Evolutionary conservation across 2,113 vertebrate genomes (phyloP).

Genomic region (Galemys pyrenaicus): DNA sequence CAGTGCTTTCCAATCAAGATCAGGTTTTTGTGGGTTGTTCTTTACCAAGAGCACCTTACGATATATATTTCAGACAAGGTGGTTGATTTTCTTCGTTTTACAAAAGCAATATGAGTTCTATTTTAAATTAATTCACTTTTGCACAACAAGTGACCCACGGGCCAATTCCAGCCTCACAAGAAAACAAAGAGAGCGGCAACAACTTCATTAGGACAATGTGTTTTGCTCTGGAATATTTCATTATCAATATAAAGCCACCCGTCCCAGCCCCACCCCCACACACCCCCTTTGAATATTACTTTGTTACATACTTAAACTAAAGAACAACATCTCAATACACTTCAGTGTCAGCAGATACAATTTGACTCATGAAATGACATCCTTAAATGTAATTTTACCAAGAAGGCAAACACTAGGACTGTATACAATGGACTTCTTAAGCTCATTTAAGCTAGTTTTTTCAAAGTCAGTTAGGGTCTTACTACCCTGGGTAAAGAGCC

Average conservation of each 20-base stretch:
- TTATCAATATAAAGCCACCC: conserved; percentile 76
- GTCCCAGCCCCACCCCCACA: conserved; percentile 61
- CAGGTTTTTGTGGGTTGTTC: conserved; percentile 62
- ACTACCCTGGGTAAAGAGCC: conserved; percentile 67
- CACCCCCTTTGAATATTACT: conserved; percentile 75
- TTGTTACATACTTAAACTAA: conserved; percentile 79
- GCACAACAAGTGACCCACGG: conserved; percentile 84
- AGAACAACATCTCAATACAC: conserved; percentile 80
- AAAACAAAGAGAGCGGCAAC: conserved; percentile 82
- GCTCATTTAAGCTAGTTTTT: conserved; percentile 72
- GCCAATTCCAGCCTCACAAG: conserved; percentile 83
- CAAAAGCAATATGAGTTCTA: conserved; percentile 84
- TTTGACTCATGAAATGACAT: conserved; percentile 78
- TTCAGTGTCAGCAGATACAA: conserved; percentile 78
- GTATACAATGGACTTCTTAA: conserved; percentile 74
- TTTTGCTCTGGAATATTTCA: conserved; percentile 68
- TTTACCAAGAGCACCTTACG: conserved; percentile 80
- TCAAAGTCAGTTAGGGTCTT: conserved; percentile 65
- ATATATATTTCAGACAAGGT: conserved; percentile 84
- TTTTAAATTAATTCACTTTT: conserved; percentile 83
- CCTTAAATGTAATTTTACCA: conserved; percentile 73
- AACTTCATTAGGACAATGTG: conserved; percentile 84
- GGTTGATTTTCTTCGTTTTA: conserved; percentile 81
- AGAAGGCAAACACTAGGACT: conserved; percentile 78
- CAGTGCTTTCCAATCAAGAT: conserved; percentile 85